phyloP scores from a whole-genome alignment of 1,140 invertebrate genomes.

The Argopecten irradians region DNA sequence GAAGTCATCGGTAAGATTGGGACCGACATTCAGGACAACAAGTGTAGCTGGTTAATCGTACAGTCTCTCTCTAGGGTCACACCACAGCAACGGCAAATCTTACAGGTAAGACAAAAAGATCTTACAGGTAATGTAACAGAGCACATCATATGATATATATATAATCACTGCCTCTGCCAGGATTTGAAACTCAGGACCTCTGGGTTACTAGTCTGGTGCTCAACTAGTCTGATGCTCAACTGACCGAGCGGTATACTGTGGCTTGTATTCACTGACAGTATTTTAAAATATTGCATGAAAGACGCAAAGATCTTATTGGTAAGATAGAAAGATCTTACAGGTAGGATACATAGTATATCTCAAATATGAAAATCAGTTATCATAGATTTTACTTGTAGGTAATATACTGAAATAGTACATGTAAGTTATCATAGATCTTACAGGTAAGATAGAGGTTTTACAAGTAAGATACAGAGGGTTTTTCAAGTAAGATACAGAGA shows the following conservation, averaged over 20 bases:
- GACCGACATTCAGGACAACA: slow-evolving; percentile 95
- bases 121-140: neutral
- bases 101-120: slow-evolving; percentile 79
- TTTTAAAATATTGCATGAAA: too few species aligned
- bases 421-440: too few species aligned
- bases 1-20: slow-evolving; percentile 91
- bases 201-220: too few species aligned
- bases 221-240: too few species aligned
- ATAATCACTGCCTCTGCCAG: too few species aligned
- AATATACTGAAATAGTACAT: neutral
- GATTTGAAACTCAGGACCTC: too few species aligned
- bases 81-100: slow-evolving; percentile 83
- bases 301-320: neutral
- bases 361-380: neutral
- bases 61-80: slow-evolving; percentile 89
- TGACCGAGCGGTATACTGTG: too few species aligned
- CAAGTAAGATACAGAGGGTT: too few species aligned
- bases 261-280: too few species aligned
- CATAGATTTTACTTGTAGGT: neutral
- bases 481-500: too few species aligned
- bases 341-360: neutral
- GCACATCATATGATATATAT: too few species aligned
- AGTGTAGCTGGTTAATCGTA: slow-evolving; percentile 96
- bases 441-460: too few species aligned
- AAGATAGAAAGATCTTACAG: neutral